Evolutionary conservation across 2,113 vertebrate genomes (phyloP).

Genomic region (Sclerurus mexicanus): DNA sequence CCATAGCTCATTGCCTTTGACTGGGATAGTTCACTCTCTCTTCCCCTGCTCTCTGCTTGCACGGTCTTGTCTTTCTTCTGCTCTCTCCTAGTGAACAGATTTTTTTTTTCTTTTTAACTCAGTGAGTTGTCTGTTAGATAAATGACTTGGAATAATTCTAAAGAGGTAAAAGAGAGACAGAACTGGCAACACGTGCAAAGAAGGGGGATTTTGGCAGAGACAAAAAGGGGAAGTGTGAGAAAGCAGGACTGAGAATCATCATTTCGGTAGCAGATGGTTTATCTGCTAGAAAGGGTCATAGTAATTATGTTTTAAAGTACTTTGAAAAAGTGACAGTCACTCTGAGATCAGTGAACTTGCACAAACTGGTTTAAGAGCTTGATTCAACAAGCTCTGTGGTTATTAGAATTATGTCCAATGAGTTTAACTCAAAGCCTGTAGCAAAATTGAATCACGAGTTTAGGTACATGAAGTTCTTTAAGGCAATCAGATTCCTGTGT

Average conservation of each 20-base stretch:
- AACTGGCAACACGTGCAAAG: not conserved
- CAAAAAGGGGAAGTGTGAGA: not conserved
- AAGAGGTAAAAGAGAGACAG: not conserved
- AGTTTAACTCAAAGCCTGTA: not conserved
- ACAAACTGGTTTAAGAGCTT: not conserved
- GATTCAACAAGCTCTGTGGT: not conserved
- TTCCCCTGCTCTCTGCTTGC: not conserved
- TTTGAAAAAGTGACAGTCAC: not conserved
- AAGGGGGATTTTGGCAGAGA: not conserved
- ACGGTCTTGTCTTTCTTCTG: not conserved
- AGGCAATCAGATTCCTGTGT: not conserved
- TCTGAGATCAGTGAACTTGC: not conserved
- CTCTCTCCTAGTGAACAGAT: not conserved
- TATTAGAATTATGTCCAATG: not conserved
- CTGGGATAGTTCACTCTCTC: not conserved
- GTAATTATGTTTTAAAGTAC: not conserved
- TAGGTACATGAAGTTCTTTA: not conserved
- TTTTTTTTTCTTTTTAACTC: not conserved
- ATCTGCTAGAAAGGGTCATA: not conserved
- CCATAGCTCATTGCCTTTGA: not conserved
- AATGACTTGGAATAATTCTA: not conserved
- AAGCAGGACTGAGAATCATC: not conserved
- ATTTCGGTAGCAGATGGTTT: not conserved
- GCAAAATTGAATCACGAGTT: not conserved
- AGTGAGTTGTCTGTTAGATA: not conserved